Base-by-base conservation (phyloP, 2,888 invertebrate species). In the Plebejus anna region DNA sequence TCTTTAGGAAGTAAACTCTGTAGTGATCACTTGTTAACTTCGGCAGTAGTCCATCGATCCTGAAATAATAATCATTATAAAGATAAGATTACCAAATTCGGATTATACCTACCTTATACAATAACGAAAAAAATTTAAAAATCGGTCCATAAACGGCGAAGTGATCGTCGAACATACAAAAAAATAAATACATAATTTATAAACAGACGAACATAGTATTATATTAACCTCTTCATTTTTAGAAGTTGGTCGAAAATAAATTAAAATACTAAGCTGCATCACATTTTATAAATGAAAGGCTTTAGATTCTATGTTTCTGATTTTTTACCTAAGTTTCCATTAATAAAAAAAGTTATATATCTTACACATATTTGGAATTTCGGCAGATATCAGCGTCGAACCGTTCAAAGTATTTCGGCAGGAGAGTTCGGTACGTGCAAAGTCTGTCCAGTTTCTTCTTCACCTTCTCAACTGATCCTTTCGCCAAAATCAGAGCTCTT, bases 371-470 rank as follows among this genome's bases (percentile, higher is more conserved):
- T 11, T 77, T 51, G 1, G 79, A 22, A 11, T 57, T 22, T 32
- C 76, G 57, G 5, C 61, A 75, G 55, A 77, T 80, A 61, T 76
- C 78, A 1, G 78, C 42, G 51, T 80, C 79, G 7, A 47, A 55
- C 9, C 36, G 61, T n/a, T 75, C 78, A 75, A 80, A 81, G 4
- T 77, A 80, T 6, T 75, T 57, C 0, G 86, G 87, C 80, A 84
- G 81, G n/a, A 85, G 76, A 2, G 82, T 85, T 72, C 81, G 83
- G 42, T 80, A 82, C 0, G 86, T 87, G 22, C 85, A 87, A 4
- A 85, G 66, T 73, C 81, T 86, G 36, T 88, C 88, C 13, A 88
- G 77, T 6, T 82, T 82, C 7, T 81, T 80, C 76, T 88, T 88
- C 0, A 85, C 83, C 28, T 83, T 80, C 70, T 83, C 83, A 4